phyloP scores from a whole-genome alignment of 1,140 invertebrate genomes.

The Papilio machaon region DNA sequence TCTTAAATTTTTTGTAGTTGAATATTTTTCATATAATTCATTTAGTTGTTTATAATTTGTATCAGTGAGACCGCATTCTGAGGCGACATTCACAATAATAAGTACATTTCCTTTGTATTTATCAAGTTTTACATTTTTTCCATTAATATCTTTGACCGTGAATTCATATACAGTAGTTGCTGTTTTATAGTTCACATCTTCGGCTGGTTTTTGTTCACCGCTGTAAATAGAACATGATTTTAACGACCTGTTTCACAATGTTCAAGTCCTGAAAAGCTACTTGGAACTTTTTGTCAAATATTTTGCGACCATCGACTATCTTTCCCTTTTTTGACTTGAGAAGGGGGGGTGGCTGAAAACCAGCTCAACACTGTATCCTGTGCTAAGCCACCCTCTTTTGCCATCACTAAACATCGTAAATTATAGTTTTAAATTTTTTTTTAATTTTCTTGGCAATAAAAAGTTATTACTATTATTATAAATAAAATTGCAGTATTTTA shows the following conservation, averaged over 20 bases:
- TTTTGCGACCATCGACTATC: too few relatives aligned
- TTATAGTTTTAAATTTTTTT: too few relatives aligned
- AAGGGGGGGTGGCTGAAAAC: too few relatives aligned
- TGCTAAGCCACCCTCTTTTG: too few relatives aligned
- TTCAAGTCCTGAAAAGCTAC: too few relatives aligned
- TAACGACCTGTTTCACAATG: not conserved
- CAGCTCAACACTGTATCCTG: too few relatives aligned
- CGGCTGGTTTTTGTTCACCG: slow-evolving; percentile 36
- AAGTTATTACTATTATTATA: too few relatives aligned
- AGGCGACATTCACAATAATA: slow-evolving; percentile 94
- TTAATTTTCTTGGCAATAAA: too few relatives aligned
- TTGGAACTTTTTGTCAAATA: too few relatives aligned
- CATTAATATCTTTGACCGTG: slow-evolving; percentile 87
- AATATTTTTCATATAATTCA: slow-evolving; percentile 88
- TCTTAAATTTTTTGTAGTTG: slow-evolving; percentile 81
- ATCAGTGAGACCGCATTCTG: slow-evolving; percentile 92
- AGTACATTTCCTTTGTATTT: slow-evolving; percentile 88
- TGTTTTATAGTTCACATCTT: slow-evolving; percentile 60
- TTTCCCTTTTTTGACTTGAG: too few relatives aligned
- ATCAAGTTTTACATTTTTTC: slow-evolving; percentile 86
- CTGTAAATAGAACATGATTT: slow-evolving; percentile 44
- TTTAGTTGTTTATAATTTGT: slow-evolving; percentile 90
- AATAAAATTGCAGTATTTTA: too few relatives aligned
- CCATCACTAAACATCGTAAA: too few relatives aligned
- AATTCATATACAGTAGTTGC: slow-evolving; percentile 89